Evolutionary conservation across 2,113 vertebrate genomes (phyloP), one percentile per base, ranked within the genome.

Genomic region (Corvus hawaiiensis): DNA sequence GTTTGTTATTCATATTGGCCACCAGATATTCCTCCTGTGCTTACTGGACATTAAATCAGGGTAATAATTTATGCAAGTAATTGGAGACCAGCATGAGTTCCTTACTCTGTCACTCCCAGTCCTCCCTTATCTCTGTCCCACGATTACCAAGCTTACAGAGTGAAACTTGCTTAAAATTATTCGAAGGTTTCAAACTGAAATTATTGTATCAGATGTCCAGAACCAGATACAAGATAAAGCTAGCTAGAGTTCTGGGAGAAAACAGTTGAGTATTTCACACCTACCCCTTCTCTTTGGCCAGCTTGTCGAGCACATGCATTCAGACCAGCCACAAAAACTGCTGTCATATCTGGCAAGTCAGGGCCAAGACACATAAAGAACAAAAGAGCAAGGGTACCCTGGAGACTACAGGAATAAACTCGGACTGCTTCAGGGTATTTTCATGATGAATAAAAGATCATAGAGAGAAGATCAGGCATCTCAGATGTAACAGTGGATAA

Each of bases 211-310:
- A 61, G 35, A 15, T 16, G 16, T 16, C 11, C 41, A 66, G 20
- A 85, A 44, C 13, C 9, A 23, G 30, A 46, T 4, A 18, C 4
- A 56, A 55, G 35, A 18, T 18, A 68, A 74, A 72, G 37, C 11
- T 32, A 54, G 27, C 6, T 10, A 33, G 33, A n/a, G 43, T 39
- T 73, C 20, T 22, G 59, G 28, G 37, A 62, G 71, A 30, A 68
- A 46, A 19, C 0, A 0, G 41, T 14, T 0, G 1, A 33, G 21
- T 35, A 27, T 66, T 61, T 46, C 66, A 79, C 35, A 51, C 15
- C 35, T 12, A 27, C 4, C 51, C 49, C 55, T 74, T 22, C 28
- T 86, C 81, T 43, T 3, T 39, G 63, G 49, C 68, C 43, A 58
- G 52, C 15, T 7, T 56, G 51, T 48, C 2, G 3, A 52, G 43